Evolutionary conservation across 2,113 vertebrate species (phyloP), one percentile per base, ranked within the genome.

Genomic region (Hydropotes inermis): DNA sequence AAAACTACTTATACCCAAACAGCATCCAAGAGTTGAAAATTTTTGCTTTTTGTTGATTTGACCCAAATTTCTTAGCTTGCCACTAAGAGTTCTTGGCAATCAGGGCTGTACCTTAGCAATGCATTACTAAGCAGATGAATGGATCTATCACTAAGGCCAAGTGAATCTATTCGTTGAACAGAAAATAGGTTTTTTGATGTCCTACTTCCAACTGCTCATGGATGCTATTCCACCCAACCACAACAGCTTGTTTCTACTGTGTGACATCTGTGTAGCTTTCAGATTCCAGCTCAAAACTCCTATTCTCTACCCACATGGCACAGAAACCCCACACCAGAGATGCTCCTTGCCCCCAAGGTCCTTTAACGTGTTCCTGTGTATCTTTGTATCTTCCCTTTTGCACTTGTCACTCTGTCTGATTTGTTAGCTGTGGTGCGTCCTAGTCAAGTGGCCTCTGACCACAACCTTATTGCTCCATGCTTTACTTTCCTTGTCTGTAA

Each of bases 11-110:
- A 36, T 0, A 87, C 16, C 36, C 13, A 52, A 94, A 96, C 39
- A 83, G 23, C 86, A 84, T n/a, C 9, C 25, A 94, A 27, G 57
- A 39, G 33, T 30, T 94, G 55, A 95, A 94, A 54, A 25, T 15
- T 67, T 86, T 79, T 95, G 60, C 50, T 93, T 91, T 89, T 85
- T 78, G 23, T 55, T 95, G 36, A 88, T 93, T 94, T 91, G 83
- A 96, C 60, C 67, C 39, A 93, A 93, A 76, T 95, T 61, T 92
- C 23, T 52, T 91, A 88, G 82, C 30, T 54, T 86, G 86, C 2
- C 43, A 70, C 86, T 95, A 23, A 25, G 5, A 45, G 43, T 55
- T 36, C 25, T 97, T 12, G 15, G 43, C 43, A 61, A 74, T 87
- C n/a, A 93, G 3, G 14, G 15, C 23, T 96, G 30, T 57, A 64